Conservation (phyloP, 2,888 invertebrate species). For the Andrena bicolor region DNA sequence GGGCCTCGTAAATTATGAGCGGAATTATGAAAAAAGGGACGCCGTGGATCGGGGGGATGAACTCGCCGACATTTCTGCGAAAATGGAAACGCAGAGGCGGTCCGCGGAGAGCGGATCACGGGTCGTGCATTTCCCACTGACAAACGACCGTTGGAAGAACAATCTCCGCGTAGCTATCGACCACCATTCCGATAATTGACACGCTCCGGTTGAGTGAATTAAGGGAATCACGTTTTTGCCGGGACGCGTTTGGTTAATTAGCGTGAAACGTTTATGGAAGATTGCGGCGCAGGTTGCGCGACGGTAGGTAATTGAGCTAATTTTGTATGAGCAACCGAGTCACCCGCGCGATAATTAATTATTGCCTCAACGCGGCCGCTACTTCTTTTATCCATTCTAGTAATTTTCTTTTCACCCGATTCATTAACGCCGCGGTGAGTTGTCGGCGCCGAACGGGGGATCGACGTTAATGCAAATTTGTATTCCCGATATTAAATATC, state of each 20-base stretch:
- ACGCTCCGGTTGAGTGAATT: conserved; percentile 18
- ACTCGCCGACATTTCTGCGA: conserved; percentile 37
- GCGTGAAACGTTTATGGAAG: conserved; percentile 30
- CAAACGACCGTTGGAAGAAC: conserved; percentile 47
- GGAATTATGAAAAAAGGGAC: conserved; percentile 65
- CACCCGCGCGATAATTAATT: conserved; percentile 50
- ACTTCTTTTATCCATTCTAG: background rate
- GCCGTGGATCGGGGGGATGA: conserved; percentile 37
- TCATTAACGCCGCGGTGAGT: conserved; percentile 32
- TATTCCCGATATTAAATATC: conserved; percentile 49
- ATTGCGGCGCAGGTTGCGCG: conserved; percentile 4
- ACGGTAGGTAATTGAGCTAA: conserved; percentile 52
- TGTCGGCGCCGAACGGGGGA: conserved; percentile 8
- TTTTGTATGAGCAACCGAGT: conserved; percentile 32
- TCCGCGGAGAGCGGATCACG: background rate
- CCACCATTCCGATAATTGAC: background rate
- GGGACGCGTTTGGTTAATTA: conserved; percentile 38
- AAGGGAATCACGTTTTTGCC: conserved; percentile 23
- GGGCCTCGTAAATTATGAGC: conserved; percentile 61
- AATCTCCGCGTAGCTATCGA: background rate
- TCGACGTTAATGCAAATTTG: conserved; percentile 36
- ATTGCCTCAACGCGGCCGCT: conserved; percentile 19
- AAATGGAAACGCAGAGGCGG: conserved; percentile 28
- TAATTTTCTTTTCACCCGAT: conserved; percentile 26
- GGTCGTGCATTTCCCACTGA: conserved; percentile 32